Evolutionary conservation across 1,140 invertebrate species (phyloP).

Genomic region (Saxidomus purpurata): DNA sequence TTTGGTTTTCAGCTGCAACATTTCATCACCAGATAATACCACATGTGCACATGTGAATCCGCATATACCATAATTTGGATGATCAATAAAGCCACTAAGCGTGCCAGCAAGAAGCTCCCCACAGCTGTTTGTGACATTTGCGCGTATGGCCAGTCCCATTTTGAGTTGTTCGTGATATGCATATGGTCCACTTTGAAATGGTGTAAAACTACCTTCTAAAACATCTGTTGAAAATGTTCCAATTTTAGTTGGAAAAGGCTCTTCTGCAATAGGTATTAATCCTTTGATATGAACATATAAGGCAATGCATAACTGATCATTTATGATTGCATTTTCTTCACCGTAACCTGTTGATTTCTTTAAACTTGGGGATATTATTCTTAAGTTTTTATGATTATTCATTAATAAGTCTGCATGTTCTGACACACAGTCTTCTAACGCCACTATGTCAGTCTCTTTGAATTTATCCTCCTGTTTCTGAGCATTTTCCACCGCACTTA

Average conservation of each 20-base stretch:
- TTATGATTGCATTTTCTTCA: neutral
- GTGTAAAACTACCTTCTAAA: neutral
- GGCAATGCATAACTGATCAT: neutral
- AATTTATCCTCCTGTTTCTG: too few relatives aligned
- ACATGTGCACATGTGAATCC: too few relatives aligned
- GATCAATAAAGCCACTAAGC: slow-evolving; percentile 8
- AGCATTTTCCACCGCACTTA: too few relatives aligned
- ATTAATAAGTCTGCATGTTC: neutral
- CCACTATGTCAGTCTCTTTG: neutral
- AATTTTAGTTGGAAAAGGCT: neutral
- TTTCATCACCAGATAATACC: neutral
- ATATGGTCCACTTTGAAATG: neutral
- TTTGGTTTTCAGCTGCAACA: too few relatives aligned
- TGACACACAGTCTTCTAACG: neutral
- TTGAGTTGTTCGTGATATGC: too few relatives aligned
- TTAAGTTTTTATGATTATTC: neutral
- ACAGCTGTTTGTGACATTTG: neutral
- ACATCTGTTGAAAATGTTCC: neutral
- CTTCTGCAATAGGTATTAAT: neutral
- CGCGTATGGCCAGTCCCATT: too few relatives aligned
- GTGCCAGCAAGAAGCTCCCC: neutral
- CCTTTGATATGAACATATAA: too few relatives aligned
- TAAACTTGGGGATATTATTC: neutral
- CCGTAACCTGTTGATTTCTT: neutral
- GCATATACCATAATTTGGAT: neutral